Percentiles rank a stretch among this genome's conserved stretches.
phyloP scores from a whole-genome alignment of 2,113 vertebrate species.

The Spea multiplicata region DNA sequence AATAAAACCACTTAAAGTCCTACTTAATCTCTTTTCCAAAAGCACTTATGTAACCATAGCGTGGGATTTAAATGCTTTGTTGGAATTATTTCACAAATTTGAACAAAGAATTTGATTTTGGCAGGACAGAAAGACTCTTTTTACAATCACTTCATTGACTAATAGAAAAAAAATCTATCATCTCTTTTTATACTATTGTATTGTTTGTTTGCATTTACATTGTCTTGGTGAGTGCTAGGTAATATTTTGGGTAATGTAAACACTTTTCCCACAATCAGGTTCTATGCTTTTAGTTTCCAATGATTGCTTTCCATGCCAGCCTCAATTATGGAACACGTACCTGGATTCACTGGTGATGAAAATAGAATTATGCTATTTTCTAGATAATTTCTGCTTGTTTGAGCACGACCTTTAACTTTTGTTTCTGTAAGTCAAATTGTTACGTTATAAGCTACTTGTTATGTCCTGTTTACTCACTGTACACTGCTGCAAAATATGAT shows the following conservation, averaged over 20 bases:
- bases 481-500: too few species aligned
- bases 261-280: neutral
- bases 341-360: too few species aligned
- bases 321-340: too few species aligned
- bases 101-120: conserved; percentile 31
- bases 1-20: conserved; percentile 13
- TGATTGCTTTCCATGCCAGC: too few species aligned
- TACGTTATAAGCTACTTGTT: too few species aligned
- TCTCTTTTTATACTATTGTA: neutral
- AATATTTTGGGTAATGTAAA: neutral
- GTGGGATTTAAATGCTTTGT: conserved; percentile 10
- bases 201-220: neutral
- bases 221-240: neutral
- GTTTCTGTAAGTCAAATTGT: too few species aligned
- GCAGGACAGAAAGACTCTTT: conserved; percentile 28
- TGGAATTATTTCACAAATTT: conserved; percentile 17
- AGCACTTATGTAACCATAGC: conserved; percentile 12
- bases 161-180: neutral
- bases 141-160: conserved; percentile 31
- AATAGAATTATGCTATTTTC: too few species aligned
- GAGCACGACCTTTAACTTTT: too few species aligned
- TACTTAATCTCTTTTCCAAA: conserved; percentile 11
- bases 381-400: too few species aligned
- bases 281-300: neutral
- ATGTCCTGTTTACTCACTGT: too few species aligned